Percentiles rank a stretch among this genome's conserved stretches.
Evolutionary conservation across 2,888 invertebrate genomes (phyloP).

Genomic region (Exephanes ischioxanthus): DNA sequence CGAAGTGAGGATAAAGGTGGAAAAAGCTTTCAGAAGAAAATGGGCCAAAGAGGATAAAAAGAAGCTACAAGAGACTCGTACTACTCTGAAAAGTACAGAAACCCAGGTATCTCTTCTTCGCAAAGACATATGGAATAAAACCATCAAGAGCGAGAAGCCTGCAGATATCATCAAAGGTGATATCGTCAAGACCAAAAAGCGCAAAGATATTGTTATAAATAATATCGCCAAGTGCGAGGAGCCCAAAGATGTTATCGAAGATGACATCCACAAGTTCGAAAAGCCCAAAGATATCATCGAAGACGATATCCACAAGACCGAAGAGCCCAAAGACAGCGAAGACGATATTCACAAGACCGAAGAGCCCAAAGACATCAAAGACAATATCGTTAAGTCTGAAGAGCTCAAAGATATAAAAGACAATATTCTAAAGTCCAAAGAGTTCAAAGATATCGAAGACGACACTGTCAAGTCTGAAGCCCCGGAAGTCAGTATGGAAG

Average conservation of each 20-base stretch:
- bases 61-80: conserved; percentile 10
- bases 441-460: neutral
- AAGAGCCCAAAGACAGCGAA: neutral
- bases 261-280: neutral
- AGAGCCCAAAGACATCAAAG: neutral
- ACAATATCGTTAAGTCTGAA: neutral
- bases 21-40: conserved; percentile 68
- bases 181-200: neutral
- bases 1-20: conserved; percentile 69
- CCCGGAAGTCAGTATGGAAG: neutral
- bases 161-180: neutral
- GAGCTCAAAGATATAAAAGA: neutral
- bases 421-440: neutral
- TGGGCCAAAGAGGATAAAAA: conserved; percentile 13
- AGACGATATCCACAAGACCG: neutral
- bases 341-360: neutral
- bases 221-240: no score
- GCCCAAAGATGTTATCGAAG: neutral
- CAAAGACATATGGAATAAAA: neutral
- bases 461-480: neutral
- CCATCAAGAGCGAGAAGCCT: neutral
- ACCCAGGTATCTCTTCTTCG: neutral
- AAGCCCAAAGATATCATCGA: neutral
- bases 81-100: neutral
- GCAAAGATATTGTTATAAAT: neutral